phyloP scores from a whole-genome alignment of 2,113 vertebrate genomes.

The Lutjanus erythropterus region DNA sequence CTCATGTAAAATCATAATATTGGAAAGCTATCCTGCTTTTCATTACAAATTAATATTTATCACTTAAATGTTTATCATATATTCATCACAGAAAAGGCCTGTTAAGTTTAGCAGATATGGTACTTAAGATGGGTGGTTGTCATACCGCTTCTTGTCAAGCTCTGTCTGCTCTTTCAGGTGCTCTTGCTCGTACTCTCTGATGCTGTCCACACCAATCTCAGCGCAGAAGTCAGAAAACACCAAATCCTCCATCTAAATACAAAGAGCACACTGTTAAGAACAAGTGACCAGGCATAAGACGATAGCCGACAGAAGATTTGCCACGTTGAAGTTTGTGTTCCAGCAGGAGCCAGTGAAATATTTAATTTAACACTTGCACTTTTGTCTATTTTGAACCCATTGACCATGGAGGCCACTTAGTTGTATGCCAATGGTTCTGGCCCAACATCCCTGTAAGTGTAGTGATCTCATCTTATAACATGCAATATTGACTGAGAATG shows the following conservation, averaged over 20 bases:
- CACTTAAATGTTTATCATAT: neutral
- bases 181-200: conserved; percentile 92
- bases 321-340: neutral
- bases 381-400: neutral
- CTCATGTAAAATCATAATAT: no score
- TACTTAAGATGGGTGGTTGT: neutral
- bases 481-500: no score
- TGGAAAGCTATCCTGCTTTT: no score
- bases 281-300: neutral
- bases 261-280: neutral
- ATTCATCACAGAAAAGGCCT: neutral
- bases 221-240: conserved; percentile 94
- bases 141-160: conserved; percentile 90
- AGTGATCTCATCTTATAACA: neutral
- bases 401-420: neutral
- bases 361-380: neutral
- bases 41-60: no score
- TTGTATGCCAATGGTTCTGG: neutral
- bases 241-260: conserved; percentile 89
- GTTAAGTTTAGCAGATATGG: neutral
- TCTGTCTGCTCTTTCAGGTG: conserved; percentile 89
- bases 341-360: neutral
- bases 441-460: neutral
- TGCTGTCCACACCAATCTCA: conserved; percentile 91
- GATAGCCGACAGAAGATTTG: neutral